Base-by-base conservation (phyloP, 2,113 vertebrate species). In the Neofelis nebulosa region DNA sequence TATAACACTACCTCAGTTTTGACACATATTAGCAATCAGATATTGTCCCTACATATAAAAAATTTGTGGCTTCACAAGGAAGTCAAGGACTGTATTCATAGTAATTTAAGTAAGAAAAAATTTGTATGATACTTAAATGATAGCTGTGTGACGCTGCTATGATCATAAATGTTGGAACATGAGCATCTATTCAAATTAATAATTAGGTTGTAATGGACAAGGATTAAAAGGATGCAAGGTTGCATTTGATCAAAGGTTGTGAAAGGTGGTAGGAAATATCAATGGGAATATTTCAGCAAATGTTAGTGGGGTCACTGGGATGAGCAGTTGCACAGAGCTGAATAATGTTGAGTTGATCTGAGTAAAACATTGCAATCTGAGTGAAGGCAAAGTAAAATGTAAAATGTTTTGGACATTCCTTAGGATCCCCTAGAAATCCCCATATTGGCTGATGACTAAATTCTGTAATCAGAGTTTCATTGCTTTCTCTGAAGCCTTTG, bases 71-170 rank as follows among this genome's bases (percentile, higher is more conserved):
- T 92, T 87, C 45, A 95, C 1, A 82, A 57, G 36, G 29, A 84
- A 55, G 38, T 84, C 61, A 96, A 95, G 16, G 27, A 4, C 91
- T 25, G 0, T 41, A 66, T 79, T 96, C 27, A 73, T 25, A 79
- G n/a, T 16, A 79, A 92, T 91, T 15, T 90, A 96, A 80, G 50
- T 82, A 73, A 76, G 57, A 92, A 78, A 82, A 78, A 68, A 83
- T 57, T 45, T 36, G 0, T 36, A 78, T 14, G 25, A 15, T 80
- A 69, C 45, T 88, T 55, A 71, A 11, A 55, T 45, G 3, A 66
- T 41, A 73, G 48, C 52, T 66, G 36, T 76, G 5, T 79, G 18
- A 76, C 29, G 50, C 25, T 65, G 41, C 79, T 41, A 89, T 2
- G 10, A 23, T 66, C 21, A 50, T 50, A 73, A 87, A 63, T 73